Base-by-base conservation (phyloP, 2,888 invertebrate genomes). In the Noctuana brunneofusca region DNA sequence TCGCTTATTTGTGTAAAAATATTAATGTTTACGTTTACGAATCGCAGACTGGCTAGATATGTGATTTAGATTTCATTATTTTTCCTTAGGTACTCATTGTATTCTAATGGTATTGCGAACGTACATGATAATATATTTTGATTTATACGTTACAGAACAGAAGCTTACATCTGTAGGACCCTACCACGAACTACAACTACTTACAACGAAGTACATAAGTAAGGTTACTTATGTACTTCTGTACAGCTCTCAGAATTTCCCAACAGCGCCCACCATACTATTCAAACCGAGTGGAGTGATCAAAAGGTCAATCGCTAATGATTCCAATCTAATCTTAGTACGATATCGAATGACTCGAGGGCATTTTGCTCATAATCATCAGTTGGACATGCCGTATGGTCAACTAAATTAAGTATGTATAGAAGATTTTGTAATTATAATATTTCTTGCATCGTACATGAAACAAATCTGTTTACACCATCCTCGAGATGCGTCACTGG, bases 241-340 rank as follows among this genome's bases (percentile, higher is more conserved):
- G 3, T 2, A 35, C 18, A 38, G 11, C n/a, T 12, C 32, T 9
- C n/a, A 12, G 22, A 30, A 18, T 12, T 48, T 32, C 32, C 24
- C 3, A 30, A 16, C 30, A 24, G 16, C 57, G 48, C 58, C 58
- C 58, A 38, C 58, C 48, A 14, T 30, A 32, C 48, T 9, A 32
- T 22, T 38, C 24, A 49, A 38, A 38, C 35, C 57, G 5, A 20
- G 35, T 32, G 35, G 16, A 2, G 49, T 35, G 58, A 58, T 58
- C 55, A 5, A 58, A 41, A 58, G 58, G 58, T 58, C 58, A 50
- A 38, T 50, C 58, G 24, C 50, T 58, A 58, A 58, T 58, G 58
- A 58, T 22, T 18, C 24, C 49, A 27, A 38, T 50, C 50, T 41
- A 58, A 58, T 50, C 49, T 49, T 11, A 16, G 50, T 22, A n/a